Base-by-base conservation (phyloP, 2,888 invertebrate species). In the Andrena bucephala region DNA sequence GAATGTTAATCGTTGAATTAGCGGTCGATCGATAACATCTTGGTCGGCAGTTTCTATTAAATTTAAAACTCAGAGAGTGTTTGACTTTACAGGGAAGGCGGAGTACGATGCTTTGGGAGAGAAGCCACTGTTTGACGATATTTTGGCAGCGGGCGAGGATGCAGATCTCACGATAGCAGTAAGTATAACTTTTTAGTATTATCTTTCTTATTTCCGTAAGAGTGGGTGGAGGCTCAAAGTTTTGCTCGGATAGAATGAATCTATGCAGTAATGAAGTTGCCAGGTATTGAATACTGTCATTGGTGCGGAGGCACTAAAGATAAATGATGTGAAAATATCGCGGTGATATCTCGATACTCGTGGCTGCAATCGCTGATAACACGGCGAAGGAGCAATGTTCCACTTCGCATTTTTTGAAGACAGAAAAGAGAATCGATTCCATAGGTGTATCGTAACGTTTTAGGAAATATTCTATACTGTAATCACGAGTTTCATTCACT, bases 151-250 rank as follows among this genome's bases (percentile, higher is more conserved):
- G n/a, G 90, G 89, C 57, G 90, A 91, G n/a, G 90, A 88, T 54
- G 84, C 81, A 70, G 91, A 91, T 57, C 88, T 81, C 60, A 81
- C 87, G 62, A 83, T 80, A 42, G 86, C 89, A 2, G 91, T 91
- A 78, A 90, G 91, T 88, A 81, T 6, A 57, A 54, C 52, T 57
- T 57, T 27, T 54, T 3, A 8, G 24, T 31, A n/a, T n/a, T 31
- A 20, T 48, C n/a, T 0, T 2, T 2, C 8, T 20, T 4, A 7
- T 52, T 57, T 59, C 42, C 8, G 8, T 48, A 16, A 13, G 13
- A 42, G 42, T 42, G 42, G 42, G 5, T 16, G 42, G 42, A 42
- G 4, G 42, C 4, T 4, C 0, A 16, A 42, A 42, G 4, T 42
- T 42, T 42, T 42, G 16, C 16, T 42, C 42, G 42, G 27, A 6